A percentile compares a stretch with the other conserved stretches of the same genome.
Conservation (phyloP, 2,797 vertebrate species). For the Coccyzus lansbergi region DNA sequence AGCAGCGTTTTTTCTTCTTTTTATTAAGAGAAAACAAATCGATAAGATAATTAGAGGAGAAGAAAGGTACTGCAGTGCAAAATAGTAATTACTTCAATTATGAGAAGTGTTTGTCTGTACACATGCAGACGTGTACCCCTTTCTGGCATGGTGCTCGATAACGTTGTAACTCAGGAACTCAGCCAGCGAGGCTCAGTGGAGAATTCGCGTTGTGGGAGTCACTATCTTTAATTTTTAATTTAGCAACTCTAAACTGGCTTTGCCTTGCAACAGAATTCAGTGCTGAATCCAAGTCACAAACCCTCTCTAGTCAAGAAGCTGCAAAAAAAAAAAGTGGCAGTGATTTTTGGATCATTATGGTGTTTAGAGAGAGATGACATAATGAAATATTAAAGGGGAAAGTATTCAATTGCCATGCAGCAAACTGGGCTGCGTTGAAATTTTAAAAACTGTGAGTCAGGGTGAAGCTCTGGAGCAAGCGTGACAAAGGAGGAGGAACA, state of each 20-base stretch:
- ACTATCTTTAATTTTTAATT: slow-evolving; percentile 56
- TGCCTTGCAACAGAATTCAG: slow-evolving; percentile 26
- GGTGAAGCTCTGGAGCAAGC: slow-evolving; percentile 56
- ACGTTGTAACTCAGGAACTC: slow-evolving; percentile 37
- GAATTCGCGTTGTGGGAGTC: slow-evolving; percentile 62
- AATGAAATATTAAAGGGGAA: slow-evolving; percentile 43
- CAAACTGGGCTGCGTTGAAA: slow-evolving; percentile 37
- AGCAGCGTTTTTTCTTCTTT: slow-evolving; percentile 18
- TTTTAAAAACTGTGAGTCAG: slow-evolving; percentile 50
- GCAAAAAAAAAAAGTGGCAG: background rate
- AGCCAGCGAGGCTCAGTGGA: slow-evolving; percentile 51
- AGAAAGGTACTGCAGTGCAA: slow-evolving; percentile 38
- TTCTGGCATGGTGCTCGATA: slow-evolving; percentile 12
- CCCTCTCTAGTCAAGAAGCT: background rate
- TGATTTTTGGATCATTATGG: background rate
- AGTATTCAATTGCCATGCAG: slow-evolving; percentile 30
- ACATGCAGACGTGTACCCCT: background rate
- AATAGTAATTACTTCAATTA: slow-evolving; percentile 48
- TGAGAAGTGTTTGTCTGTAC: slow-evolving; percentile 29
- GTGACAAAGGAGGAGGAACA: slow-evolving; percentile 31
- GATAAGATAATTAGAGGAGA: background rate
- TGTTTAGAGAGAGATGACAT: slow-evolving; percentile 19
- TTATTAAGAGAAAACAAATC: slow-evolving; percentile 29
- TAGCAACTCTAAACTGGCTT: slow-evolving; percentile 24
- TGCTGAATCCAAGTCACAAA: slow-evolving; percentile 32